Percentiles rank a stretch among this genome's conserved stretches.
phyloP scores from a whole-genome alignment of 2,797 vertebrate genomes.

The Steatocranus sp. region DNA sequence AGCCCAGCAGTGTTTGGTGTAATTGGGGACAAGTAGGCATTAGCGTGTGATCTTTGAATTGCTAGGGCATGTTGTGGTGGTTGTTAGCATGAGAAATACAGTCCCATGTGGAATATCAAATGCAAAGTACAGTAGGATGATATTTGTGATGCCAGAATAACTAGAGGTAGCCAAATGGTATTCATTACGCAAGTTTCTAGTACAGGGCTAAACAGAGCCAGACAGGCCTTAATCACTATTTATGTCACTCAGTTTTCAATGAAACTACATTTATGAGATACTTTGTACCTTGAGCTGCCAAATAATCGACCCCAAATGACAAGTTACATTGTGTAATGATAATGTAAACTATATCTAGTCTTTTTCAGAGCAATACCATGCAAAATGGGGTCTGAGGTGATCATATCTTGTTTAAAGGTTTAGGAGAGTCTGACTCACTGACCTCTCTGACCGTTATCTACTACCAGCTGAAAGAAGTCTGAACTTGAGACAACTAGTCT shows the following conservation, averaged over 20 bases:
- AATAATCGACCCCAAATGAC: slow-evolving; percentile 28
- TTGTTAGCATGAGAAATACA: slow-evolving; percentile 71
- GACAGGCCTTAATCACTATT: slow-evolving; percentile 57
- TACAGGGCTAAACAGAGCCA: slow-evolving; percentile 39
- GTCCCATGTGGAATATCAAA: slow-evolving; percentile 69
- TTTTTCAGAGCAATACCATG: background rate
- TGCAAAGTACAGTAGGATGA: slow-evolving; percentile 60
- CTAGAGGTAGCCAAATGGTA: slow-evolving; percentile 60
- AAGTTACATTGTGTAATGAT: slow-evolving; percentile 26
- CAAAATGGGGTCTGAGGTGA: background rate
- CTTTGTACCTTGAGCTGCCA: slow-evolving; percentile 22
- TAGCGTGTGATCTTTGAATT: slow-evolving; percentile 76
- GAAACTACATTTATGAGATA: slow-evolving; percentile 52
- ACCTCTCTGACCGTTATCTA: slow-evolving; percentile 48
- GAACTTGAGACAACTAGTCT: slow-evolving; percentile 51
- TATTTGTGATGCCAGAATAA: slow-evolving; percentile 62
- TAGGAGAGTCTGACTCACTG: slow-evolving; percentile 2
- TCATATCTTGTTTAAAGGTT: slow-evolving; percentile 7
- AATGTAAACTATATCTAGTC: background rate
- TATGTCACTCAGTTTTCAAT: slow-evolving; percentile 63
- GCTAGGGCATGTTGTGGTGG: slow-evolving; percentile 68
- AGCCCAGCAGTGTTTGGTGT: slow-evolving; percentile 71
- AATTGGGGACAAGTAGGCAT: slow-evolving; percentile 76
- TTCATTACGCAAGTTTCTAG: slow-evolving; percentile 62
- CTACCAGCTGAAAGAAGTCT: slow-evolving; percentile 40